Evolutionary conservation across 1,140 invertebrate genomes (phyloP), one percentile per base, ranked within the genome.

Genomic region (Batillaria attramentaria): DNA sequence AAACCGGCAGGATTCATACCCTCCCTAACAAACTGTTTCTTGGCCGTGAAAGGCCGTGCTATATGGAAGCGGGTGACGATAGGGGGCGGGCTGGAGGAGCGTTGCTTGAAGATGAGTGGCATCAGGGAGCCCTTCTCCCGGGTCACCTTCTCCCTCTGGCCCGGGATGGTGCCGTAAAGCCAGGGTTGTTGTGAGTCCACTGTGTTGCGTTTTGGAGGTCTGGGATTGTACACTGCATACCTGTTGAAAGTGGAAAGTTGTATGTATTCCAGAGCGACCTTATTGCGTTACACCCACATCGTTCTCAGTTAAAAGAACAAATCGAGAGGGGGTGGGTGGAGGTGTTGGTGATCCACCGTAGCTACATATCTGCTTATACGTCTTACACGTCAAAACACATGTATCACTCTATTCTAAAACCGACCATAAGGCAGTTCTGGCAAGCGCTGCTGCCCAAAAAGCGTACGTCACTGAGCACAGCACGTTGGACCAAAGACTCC

Each of bases 141-240:
- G 72, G 84, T 87, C 0, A 84, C 57, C n/a, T 78, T 78, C 54
- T 82, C 81, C 43, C 84, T 77, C 77, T 87, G 79, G 20, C 86
- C 87, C 0, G 85, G 85, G 50, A 85, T 82, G 20, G 86, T 87
- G n/a, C 86, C 88, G 79, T 87, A 90, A 5, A 79, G 77, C 87
- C 88, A 89, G 6, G 89, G 89, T 77, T 84, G 72, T 82, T 88
- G 87, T n/a, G 89, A 84, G 41, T 89, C 87, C 13, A 85, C 80
- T 1, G 88, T 85, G 81, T 90, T 90, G 0, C 89, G 80, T 78
- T 88, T 87, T 1, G 89, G 89, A 3, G 89, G 89, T 31, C 84
- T 81, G 20, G 89, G 89, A 2, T 84, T 88, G 76, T 85, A 90
- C n/a, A 85, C 79, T 54, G 78, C 86, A 84, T 41, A 85, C 81